Percentiles rank a stretch among this genome's conserved stretches.
Conservation (phyloP, 2,888 invertebrate species). For the Habrosyne pyritoides region DNA sequence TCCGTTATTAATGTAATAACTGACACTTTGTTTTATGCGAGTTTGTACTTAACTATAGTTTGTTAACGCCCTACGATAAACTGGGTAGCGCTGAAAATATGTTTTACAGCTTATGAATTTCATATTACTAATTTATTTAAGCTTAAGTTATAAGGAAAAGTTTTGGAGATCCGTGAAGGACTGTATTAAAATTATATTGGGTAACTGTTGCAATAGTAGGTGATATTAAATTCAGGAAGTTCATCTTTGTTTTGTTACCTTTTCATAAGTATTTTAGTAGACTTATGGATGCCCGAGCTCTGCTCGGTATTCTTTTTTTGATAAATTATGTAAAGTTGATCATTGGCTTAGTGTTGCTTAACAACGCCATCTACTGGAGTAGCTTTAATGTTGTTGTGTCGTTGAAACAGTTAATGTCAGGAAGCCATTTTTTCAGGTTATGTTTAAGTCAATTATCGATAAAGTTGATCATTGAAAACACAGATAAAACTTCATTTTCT, state of each 20-base stretch:
- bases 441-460: too few species aligned
- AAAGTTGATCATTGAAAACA: too few species aligned
- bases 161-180: not conserved
- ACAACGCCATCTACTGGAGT: too few species aligned
- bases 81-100: conserved; percentile 22
- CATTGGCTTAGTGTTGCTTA: too few species aligned
- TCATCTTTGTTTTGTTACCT: not conserved
- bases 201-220: not conserved
- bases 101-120: conserved; percentile 43
- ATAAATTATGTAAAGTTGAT: too few species aligned
- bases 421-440: too few species aligned
- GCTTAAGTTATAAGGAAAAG: conserved; percentile 6
- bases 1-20: conserved; percentile 81
- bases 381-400: too few species aligned
- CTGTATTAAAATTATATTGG: not conserved
- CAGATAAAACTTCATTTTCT: too few species aligned
- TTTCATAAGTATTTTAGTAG: too few species aligned
- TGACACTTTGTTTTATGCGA: conserved; percentile 80
- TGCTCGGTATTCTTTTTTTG: too few species aligned
- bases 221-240: not conserved
- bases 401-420: too few species aligned
- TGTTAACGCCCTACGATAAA: conserved; percentile 38
- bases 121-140: conserved; percentile 48
- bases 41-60: conserved; percentile 71
- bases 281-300: too few species aligned